Conservation (phyloP, 2,797 vertebrate species). For the Cynodonichthys magdalenae region DNA sequence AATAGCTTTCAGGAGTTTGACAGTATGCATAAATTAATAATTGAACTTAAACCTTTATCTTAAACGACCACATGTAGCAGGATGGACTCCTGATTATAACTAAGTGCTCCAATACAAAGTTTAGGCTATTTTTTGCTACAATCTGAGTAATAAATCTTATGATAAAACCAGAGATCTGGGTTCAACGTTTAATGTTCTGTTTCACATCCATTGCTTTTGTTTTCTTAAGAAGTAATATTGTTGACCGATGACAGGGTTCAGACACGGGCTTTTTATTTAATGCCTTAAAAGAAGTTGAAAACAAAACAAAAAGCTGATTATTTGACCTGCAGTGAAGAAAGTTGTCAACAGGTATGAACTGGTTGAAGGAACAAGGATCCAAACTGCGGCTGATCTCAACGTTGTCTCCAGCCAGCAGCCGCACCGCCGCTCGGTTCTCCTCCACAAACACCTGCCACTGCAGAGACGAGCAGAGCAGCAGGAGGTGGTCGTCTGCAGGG, state of each 20-base stretch:
- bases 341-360: constrained; percentile 77
- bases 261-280: not conserved
- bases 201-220: too few relatives aligned
- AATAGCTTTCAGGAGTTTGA: constrained; percentile 48
- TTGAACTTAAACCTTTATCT: constrained; percentile 36
- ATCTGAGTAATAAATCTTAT: too few relatives aligned
- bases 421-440: constrained; percentile 73
- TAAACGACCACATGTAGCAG: constrained; percentile 43
- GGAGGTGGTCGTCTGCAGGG: constrained; percentile 78
- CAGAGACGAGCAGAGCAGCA: constrained; percentile 83
- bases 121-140: constrained; percentile 10
- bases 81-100: constrained; percentile 11
- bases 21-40: constrained; percentile 35
- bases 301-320: not conserved
- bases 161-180: too few relatives aligned
- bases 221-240: too few relatives aligned
- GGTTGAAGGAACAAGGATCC: constrained; percentile 72
- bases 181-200: too few relatives aligned
- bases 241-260: too few relatives aligned
- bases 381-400: constrained; percentile 79
- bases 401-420: constrained; percentile 78
- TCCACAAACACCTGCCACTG: constrained; percentile 84
- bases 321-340: constrained; percentile 78
- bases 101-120: constrained; percentile 7
- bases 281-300: not conserved